These are phyloP conservation scores for Sphecodes monilicornis DNA, from an alignment of 2,888 invertebrate species.

Conservation along the genomic window DNA sequence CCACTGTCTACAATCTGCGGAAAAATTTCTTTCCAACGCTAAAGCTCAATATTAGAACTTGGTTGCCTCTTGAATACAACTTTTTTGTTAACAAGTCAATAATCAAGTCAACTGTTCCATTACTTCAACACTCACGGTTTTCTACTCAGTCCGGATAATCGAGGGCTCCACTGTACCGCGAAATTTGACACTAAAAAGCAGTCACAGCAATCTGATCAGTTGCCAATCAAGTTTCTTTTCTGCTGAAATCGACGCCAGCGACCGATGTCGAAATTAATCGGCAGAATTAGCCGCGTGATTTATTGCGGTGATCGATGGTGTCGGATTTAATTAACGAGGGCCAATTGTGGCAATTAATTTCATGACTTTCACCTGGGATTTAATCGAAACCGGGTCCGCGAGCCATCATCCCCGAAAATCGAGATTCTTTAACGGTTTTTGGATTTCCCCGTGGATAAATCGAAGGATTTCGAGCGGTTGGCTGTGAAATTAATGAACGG, in stretches of 20 bases:
- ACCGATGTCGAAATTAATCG: slow-evolving; percentile 42
- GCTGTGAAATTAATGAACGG: not conserved
- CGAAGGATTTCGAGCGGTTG: not conserved
- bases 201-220: not conserved
- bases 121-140: no score
- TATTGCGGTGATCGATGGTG: slow-evolving; percentile 43
- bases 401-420: not conserved
- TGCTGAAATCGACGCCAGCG: not conserved
- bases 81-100: no score
- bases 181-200: not conserved
- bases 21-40: no score
- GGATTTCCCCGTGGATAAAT: not conserved
- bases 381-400: slow-evolving; percentile 3
- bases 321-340: slow-evolving; percentile 45
- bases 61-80: no score
- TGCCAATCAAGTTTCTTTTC: not conserved
- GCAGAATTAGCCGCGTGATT: slow-evolving; percentile 35
- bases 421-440: no score
- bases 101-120: no score
- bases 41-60: no score
- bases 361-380: slow-evolving; percentile 12
- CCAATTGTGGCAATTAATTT: slow-evolving; percentile 43
- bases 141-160: no score
- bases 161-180: no score
- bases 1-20: no score